Conservation (phyloP, 2,888 invertebrate genomes). For the Neoitamus cyanurus region DNA sequence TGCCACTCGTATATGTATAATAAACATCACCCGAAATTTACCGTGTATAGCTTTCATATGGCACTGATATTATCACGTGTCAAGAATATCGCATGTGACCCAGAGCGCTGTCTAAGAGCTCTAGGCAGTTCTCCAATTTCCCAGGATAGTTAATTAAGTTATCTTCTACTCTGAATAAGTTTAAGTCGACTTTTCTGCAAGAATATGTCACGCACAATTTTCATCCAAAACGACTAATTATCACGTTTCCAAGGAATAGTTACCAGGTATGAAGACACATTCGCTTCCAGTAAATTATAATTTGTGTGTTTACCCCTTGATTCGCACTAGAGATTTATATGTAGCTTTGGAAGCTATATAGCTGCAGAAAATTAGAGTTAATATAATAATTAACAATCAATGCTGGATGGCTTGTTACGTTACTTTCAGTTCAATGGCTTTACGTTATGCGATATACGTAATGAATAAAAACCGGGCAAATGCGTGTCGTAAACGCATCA, state of each 20-base stretch:
- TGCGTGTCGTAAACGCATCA: no score
- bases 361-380: no score
- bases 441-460: no score
- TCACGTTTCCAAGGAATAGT: conserved; percentile 23
- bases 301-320: not conserved
- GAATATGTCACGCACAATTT: conserved; percentile 27
- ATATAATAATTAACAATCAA: no score
- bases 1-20: not conserved
- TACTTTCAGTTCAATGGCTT: no score
- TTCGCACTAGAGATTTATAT: not conserved
- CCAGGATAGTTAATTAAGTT: conserved; percentile 35
- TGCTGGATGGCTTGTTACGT: no score
- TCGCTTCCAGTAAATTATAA: not conserved
- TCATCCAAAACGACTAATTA: conserved; percentile 30
- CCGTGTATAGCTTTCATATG: not conserved
- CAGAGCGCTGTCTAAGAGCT: not conserved
- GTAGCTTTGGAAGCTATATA: no score
- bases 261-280: not conserved
- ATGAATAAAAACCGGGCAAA: no score
- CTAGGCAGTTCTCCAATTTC: not conserved
- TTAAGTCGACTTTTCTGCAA: not conserved
- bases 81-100: conserved; percentile 4
- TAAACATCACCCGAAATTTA: not conserved
- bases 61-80: conserved; percentile 8
- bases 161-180: not conserved